Evolutionary conservation across 2,888 invertebrate genomes (phyloP).

Genomic region (Cremastobaeus sp.): DNA sequence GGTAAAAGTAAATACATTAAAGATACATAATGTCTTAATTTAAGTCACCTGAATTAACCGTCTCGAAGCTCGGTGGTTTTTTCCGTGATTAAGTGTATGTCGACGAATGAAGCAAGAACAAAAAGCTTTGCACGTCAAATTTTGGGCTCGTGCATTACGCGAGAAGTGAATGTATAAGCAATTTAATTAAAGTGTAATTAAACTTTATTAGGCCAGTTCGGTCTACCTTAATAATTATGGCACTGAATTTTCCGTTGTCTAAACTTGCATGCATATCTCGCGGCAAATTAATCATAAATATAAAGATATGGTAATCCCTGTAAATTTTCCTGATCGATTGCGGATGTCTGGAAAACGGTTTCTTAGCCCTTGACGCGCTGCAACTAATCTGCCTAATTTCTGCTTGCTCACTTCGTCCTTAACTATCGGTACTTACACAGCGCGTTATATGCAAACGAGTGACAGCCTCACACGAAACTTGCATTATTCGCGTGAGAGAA

Average conservation of each 20-base stretch:
- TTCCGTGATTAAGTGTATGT: no score
- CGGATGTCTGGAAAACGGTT: conserved; percentile 36
- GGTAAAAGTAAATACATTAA: no score
- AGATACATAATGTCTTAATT: no score
- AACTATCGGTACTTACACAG: conserved; percentile 62
- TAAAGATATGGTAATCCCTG: conserved; percentile 5
- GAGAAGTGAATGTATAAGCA: not conserved
- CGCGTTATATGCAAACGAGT: conserved; percentile 59
- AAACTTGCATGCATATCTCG: conserved; percentile 1
- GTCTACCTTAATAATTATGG: not conserved
- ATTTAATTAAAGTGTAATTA: not conserved
- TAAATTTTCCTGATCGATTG: conserved; percentile 23
- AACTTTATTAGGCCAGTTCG: not conserved
- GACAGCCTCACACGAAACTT: conserved; percentile 56
- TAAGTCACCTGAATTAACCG: no score
- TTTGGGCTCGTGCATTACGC: no score
- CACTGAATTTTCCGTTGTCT: conserved; percentile 1
- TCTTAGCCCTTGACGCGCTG: conserved; percentile 23
- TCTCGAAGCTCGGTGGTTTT: no score
- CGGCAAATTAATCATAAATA: not conserved
- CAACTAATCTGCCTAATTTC: conserved; percentile 64
- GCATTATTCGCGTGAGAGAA: conserved; percentile 47
- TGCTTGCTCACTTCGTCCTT: conserved; percentile 57
- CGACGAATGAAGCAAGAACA: no score
- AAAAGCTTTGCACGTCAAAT: no score